Base-by-base conservation (phyloP, 1,140 invertebrate genomes). In the Saccostrea echinata region DNA sequence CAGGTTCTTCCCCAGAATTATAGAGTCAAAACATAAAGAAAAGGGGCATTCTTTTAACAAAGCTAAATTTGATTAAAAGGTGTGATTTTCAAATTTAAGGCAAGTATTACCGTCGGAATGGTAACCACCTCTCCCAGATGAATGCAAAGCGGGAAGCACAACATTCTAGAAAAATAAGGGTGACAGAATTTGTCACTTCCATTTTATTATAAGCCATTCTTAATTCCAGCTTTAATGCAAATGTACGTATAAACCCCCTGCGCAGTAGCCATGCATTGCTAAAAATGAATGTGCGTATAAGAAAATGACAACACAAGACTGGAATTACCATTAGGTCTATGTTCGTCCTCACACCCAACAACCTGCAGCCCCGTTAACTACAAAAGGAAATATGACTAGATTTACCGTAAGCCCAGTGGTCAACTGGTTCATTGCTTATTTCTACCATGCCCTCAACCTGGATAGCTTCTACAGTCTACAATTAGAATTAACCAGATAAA, bases 331-430 rank as follows among this genome's bases (percentile, higher is more conserved):
- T 83, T 83, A 21, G 81, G 81, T n/a, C 51, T 52, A 83, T 83
- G 81, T 24, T 83, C 81, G 18, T 27, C 81, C 8, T 53, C 13
- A 83, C 8, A 83, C 35, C 81, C 81, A n/a, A 52, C 81, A 18
- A 83, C 51, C 35, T 83, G 81, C 35, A 83, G 35, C 81, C 35
- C 81, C 13, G 81, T 53, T 51, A 83, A 53, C 35, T 53, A 53
- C 51, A 83, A 83, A 83, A 83, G 81, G 51, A 83, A 83, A 83
- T 83, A 83, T 27, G 68, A 76, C 68, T 76, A 83, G 24, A 83
- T 83, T 83, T 83, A 83, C 81, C 81, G 81, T 83, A 83, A 83
- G 81, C 35, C 81, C 81, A 83, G 81, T 83, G 81, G 18, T 51
- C 18, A 83, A 24, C 18, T 51, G 18, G 9, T 12, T 76, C 68